Percentiles rank a stretch among this genome's conserved stretches.
These are phyloP conservation scores for Leucophenga maculata DNA, from an alignment of 2,888 invertebrate species.

Conservation along the genomic window DNA sequence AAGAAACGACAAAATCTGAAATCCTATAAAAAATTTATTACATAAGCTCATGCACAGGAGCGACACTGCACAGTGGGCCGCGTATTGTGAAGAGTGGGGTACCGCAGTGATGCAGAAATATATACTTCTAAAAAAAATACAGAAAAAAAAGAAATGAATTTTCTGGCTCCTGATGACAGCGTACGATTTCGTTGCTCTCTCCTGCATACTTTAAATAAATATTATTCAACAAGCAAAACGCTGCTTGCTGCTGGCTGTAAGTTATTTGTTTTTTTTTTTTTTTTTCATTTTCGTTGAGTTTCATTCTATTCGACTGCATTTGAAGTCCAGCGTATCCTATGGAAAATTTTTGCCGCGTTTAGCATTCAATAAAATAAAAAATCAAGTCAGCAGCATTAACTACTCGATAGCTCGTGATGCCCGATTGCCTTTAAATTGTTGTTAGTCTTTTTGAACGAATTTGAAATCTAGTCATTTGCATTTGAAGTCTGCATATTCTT, in stretches of 20 bases:
- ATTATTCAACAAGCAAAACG: background rate
- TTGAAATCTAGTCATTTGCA: background rate
- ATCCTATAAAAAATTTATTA: conserved; percentile 51
- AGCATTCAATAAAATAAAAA: too few relatives aligned
- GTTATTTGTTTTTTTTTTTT: background rate
- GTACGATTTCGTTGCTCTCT: background rate
- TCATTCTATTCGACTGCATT: background rate
- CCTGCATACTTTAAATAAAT: background rate
- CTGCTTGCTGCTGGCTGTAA: background rate
- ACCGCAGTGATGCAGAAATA: background rate
- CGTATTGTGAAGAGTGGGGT: too few relatives aligned
- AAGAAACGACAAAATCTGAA: conserved; percentile 40
- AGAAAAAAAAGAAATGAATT: too few relatives aligned
- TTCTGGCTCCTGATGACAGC: too few relatives aligned
- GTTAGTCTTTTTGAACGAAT: conserved; percentile 49
- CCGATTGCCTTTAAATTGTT: background rate
- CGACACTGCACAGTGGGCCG: too few relatives aligned
- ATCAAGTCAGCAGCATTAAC: background rate
- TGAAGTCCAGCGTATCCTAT: background rate
- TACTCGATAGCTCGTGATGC: background rate
- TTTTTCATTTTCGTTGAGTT: background rate
- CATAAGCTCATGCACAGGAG: conserved; percentile 36
- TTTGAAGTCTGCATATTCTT: too few relatives aligned
- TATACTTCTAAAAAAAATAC: background rate
- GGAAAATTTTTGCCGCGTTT: too few relatives aligned